Percentiles rank a stretch among this genome's conserved stretches.
Evolutionary conservation across 2,113 vertebrate species (phyloP).

Genomic region (Tinamus guttatus): DNA sequence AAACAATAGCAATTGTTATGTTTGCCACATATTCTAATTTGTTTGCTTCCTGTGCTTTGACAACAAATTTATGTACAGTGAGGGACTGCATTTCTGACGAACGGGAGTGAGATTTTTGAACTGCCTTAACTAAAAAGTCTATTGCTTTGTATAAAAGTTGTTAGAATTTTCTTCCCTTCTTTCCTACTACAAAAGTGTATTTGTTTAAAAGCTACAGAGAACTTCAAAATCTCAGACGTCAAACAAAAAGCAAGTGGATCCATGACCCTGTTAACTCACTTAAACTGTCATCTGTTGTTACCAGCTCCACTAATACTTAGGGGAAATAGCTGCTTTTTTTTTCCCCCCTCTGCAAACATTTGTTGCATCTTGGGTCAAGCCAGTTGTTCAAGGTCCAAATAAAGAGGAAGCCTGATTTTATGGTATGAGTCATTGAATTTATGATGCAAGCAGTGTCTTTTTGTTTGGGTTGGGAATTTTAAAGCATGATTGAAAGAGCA

Average conservation of each 20-base stretch:
- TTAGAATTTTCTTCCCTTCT: neutral
- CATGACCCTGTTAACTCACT: neutral
- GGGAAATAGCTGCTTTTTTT: slow-evolving; percentile 16
- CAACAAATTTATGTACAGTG: neutral
- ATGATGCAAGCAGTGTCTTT: slow-evolving; percentile 13
- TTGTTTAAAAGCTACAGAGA: neutral
- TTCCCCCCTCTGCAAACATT: neutral
- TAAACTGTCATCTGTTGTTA: slow-evolving; percentile 13
- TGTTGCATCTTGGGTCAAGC: slow-evolving; percentile 28
- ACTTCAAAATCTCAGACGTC: neutral
- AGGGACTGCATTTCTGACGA: neutral
- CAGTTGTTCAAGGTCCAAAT: slow-evolving; percentile 25
- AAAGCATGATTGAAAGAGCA: neutral
- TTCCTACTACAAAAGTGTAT: neutral
- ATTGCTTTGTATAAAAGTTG: neutral
- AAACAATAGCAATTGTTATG: neutral
- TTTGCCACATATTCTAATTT: neutral
- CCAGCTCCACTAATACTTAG: neutral
- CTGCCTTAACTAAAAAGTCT: neutral
- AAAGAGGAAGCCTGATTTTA: slow-evolving; percentile 57
- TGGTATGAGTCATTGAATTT: neutral
- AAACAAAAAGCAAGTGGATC: slow-evolving; percentile 7
- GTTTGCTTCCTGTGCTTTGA: neutral
- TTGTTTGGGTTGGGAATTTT: slow-evolving; percentile 1
- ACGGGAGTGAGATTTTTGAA: neutral